phyloP scores from a whole-genome alignment of 1,140 invertebrate genomes.

The Copidosoma floridanum region DNA sequence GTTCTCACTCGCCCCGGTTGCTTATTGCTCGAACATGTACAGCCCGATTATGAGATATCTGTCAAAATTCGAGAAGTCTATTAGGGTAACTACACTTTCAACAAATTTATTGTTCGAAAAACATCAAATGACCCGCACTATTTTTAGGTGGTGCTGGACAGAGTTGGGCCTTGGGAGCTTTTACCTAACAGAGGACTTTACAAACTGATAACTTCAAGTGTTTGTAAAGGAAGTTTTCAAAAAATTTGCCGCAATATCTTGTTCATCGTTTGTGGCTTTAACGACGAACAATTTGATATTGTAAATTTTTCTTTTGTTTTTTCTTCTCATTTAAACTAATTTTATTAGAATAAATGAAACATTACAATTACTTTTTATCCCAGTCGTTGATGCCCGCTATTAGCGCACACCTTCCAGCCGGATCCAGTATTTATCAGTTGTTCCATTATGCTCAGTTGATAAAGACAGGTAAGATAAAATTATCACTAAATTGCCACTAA shows the following conservation, averaged over 20 bases:
- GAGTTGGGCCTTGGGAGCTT: no score
- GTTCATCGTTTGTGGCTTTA: constrained; percentile 60
- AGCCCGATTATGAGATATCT: constrained; percentile 19
- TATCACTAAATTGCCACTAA: neutral
- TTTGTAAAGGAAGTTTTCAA: constrained; percentile 48
- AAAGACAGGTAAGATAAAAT: constrained; percentile 50
- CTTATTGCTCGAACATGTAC: constrained; percentile 33
- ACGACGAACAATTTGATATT: constrained; percentile 54
- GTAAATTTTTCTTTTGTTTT: constrained; percentile 31
- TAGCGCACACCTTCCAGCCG: constrained; percentile 78
- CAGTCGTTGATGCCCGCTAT: constrained; percentile 66
- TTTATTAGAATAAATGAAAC: neutral
- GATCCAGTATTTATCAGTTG: constrained; percentile 76
- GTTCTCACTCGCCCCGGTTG: constrained; percentile 60
- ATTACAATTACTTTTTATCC: constrained; percentile 7
- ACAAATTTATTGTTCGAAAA: no score
- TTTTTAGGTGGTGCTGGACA: no score
- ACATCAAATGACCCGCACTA: no score
- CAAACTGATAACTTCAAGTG: no score
- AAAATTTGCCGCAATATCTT: constrained; percentile 49
- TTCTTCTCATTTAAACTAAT: neutral
- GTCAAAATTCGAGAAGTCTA: neutral
- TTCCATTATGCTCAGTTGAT: constrained; percentile 75
- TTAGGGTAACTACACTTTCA: constrained; percentile 18
- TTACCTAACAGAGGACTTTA: no score